These are phyloP conservation scores for Zosterops borbonicus DNA, from an alignment of 2,113 vertebrate genomes.

Conservation along the genomic window DNA sequence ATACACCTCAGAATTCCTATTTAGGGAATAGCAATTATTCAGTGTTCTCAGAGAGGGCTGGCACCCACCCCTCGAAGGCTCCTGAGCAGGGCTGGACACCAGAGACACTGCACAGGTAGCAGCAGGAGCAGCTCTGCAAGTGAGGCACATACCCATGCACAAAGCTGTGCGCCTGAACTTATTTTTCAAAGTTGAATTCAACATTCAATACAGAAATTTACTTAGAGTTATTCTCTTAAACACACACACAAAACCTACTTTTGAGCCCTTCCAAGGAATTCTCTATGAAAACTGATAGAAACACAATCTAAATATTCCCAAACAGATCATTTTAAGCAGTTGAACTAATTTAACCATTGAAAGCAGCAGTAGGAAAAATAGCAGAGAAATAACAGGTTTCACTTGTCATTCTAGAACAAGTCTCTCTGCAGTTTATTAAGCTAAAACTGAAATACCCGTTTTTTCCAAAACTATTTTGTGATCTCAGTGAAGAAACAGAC, in stretches of 20 bases:
- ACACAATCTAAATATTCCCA: neutral
- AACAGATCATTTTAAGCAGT: neutral
- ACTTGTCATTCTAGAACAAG: neutral
- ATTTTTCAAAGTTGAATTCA: neutral
- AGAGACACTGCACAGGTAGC: neutral
- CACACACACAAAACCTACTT: neutral
- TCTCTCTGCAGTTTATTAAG: neutral
- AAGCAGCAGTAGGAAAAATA: neutral
- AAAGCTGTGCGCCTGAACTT: neutral
- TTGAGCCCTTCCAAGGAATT: neutral
- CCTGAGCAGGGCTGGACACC: neutral
- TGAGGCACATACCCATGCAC: neutral
- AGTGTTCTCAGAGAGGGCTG: neutral
- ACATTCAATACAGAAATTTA: neutral
- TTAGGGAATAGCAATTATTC: neutral
- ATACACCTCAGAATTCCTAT: neutral
- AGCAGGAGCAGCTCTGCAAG: neutral
- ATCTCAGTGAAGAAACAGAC: neutral
- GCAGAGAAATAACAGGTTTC: constrained; percentile 16
- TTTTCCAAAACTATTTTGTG: neutral
- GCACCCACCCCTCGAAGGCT: neutral
- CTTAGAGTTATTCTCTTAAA: neutral
- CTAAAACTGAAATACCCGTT: neutral
- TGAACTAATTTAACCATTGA: neutral
- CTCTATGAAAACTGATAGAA: neutral